phyloP scores from a whole-genome alignment of 2,113 vertebrate genomes.

The Ivindomyrus marchei region DNA sequence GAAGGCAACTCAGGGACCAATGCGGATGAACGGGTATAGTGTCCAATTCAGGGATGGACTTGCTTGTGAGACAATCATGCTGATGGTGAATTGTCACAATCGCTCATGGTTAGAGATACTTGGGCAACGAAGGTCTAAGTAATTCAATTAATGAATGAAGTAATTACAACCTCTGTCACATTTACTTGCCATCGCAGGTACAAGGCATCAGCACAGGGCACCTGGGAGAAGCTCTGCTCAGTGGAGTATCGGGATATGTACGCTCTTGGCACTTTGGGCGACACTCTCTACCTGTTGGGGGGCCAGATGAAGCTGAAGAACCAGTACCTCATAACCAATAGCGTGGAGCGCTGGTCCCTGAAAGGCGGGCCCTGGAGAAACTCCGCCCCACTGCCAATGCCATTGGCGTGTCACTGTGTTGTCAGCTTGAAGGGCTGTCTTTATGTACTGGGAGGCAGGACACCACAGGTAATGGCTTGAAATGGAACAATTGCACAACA shows the following conservation, averaged over 20 bases:
- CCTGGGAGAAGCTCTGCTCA: constrained; percentile 80
- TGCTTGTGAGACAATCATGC: background rate
- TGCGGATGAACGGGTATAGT: background rate
- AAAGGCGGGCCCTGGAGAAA: constrained; percentile 78
- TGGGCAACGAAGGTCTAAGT: background rate
- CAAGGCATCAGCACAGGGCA: constrained; percentile 74
- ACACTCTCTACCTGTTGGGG: constrained; percentile 80
- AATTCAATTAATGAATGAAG: background rate
- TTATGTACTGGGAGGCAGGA: constrained; percentile 87
- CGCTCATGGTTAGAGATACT: background rate
- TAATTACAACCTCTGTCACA: background rate
- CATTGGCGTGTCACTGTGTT: constrained; percentile 73
- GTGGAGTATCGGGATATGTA: constrained; percentile 87
- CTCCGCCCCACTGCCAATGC: constrained; percentile 74
- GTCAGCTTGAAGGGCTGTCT: constrained; percentile 73
- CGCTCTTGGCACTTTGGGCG: constrained; percentile 66
- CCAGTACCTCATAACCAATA: constrained; percentile 83
- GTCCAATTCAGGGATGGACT: background rate
- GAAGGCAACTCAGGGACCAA: background rate
- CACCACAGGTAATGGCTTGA: constrained; percentile 75
- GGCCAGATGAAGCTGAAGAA: constrained; percentile 93
- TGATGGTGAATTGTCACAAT: background rate
- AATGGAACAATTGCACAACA: background rate
- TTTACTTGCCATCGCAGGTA: constrained; percentile 63
- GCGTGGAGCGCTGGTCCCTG: constrained; percentile 78